Percentiles rank a stretch among this genome's conserved stretches.
phyloP scores from a whole-genome alignment of 2,113 vertebrate genomes.

The Tyrannus savana region DNA sequence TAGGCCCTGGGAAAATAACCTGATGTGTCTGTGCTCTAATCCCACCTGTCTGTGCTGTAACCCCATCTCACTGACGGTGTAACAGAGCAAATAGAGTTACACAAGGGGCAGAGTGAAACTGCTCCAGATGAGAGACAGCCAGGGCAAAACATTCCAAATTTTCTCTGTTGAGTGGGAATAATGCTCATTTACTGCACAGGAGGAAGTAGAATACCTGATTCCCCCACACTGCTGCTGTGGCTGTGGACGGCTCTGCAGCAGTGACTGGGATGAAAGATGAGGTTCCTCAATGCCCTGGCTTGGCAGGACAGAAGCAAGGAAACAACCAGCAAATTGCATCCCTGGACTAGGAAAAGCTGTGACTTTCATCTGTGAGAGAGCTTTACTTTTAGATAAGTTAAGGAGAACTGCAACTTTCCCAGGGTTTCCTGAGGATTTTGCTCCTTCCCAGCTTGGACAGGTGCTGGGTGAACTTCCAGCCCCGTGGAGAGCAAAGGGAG shows the following conservation, averaged over 20 bases:
- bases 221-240: fast-evolving
- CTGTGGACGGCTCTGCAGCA: neutral
- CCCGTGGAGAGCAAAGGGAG: neutral
- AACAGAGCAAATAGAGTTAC: neutral
- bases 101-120: neutral
- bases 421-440: neutral
- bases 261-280: neutral
- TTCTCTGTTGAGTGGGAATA: neutral
- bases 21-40: neutral
- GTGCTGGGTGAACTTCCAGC: neutral
- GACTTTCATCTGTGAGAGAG: neutral
- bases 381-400: neutral
- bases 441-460: neutral
- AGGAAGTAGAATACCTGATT: neutral
- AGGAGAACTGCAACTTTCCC: neutral
- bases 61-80: neutral
- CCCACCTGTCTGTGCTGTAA: neutral
- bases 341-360: neutral
- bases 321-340: neutral
- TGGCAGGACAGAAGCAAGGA: neutral
- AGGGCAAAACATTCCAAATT: neutral
- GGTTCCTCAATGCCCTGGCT: neutral
- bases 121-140: neutral
- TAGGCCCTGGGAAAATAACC: neutral
- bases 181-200: too few species aligned